Conservation (phyloP, 92 coral and sea anemone species). For the Umimayanthus kanabou region DNA sequence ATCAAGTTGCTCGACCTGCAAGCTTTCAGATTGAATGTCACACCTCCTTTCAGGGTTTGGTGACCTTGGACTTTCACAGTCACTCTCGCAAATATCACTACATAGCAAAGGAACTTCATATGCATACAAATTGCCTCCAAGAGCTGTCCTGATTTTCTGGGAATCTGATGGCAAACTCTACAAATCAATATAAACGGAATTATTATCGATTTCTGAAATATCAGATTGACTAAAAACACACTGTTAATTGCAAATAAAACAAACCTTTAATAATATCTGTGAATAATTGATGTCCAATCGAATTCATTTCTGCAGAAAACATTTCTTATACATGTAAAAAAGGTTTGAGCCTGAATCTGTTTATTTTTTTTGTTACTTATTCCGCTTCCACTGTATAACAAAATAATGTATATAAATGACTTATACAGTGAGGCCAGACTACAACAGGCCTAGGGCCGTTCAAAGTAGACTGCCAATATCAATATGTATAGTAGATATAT, state of each 20-base stretch:
- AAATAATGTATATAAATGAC: too few relatives aligned
- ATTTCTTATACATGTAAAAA: too few relatives aligned
- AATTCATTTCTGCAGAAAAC: too few relatives aligned
- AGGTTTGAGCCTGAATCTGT: too few relatives aligned
- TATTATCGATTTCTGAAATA: neutral
- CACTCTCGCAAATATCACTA: conserved; percentile 43
- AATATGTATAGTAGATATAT: too few relatives aligned
- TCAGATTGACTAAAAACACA: neutral
- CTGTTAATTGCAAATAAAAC: neutral
- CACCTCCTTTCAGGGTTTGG: conserved; percentile 39
- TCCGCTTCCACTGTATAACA: too few relatives aligned
- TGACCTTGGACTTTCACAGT: conserved; percentile 32
- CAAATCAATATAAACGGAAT: neutral
- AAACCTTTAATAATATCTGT: neutral
- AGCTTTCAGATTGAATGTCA: conserved; percentile 11
- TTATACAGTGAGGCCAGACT: too few relatives aligned
- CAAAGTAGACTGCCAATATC: too few relatives aligned
- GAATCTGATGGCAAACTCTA: conserved; percentile 91
- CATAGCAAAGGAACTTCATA: conserved; percentile 84
- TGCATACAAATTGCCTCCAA: conserved; percentile 88
- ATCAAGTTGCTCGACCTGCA: conserved; percentile 29
- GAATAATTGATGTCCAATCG: too few relatives aligned
- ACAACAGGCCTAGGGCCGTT: too few relatives aligned
- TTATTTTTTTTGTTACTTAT: too few relatives aligned
- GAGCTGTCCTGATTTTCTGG: conserved; percentile 91